Percentiles rank a stretch among this genome's conserved stretches.
phyloP scores from a whole-genome alignment of 2,797 vertebrate species.

The Tokudaia muenninki region DNA sequence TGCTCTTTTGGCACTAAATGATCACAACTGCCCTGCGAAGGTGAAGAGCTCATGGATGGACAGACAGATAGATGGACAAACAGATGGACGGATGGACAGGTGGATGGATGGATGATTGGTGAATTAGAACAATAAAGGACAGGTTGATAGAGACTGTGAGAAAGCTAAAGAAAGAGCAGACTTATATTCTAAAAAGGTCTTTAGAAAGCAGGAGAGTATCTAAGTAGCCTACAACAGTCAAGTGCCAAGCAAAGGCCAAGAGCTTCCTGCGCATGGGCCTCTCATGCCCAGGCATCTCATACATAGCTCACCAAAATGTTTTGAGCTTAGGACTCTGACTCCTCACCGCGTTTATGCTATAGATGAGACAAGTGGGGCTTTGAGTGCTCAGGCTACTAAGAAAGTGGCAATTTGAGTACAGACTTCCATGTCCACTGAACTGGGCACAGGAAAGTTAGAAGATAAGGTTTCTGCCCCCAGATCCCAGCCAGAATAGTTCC shows the following conservation, averaged over 20 bases:
- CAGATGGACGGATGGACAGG: background rate
- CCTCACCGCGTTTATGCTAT: no score
- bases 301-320: background rate
- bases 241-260: background rate
- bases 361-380: background rate
- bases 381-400: background rate
- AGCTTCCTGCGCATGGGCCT: background rate
- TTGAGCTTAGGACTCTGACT: background rate
- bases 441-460: background rate
- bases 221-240: background rate
- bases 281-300: background rate
- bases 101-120: background rate
- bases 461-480: background rate
- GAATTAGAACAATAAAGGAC: background rate
- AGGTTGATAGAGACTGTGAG: background rate
- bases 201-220: background rate
- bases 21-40: background rate
- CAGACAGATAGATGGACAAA: no score
- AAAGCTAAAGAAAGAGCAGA: background rate
- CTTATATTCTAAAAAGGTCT: background rate
- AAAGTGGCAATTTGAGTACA: constrained; percentile 11
- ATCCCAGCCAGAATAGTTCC: background rate
- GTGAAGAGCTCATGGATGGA: background rate
- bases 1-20: background rate
- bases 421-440: background rate